Conservation (phyloP, 2,888 invertebrate species). For the Mallateleia sp. region DNA sequence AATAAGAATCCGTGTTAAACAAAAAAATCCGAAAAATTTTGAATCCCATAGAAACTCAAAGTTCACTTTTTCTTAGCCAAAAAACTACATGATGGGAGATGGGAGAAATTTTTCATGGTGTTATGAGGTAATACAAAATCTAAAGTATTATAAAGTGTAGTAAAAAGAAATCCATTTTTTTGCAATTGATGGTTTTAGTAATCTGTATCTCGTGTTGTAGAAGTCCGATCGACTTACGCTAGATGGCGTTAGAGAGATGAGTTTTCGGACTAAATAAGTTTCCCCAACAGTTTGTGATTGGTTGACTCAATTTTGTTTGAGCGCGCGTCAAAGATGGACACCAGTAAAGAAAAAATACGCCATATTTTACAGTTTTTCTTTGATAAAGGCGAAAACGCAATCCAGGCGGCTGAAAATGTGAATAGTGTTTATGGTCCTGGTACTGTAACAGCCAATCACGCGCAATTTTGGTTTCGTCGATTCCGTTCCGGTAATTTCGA, state of each 20-base stretch:
- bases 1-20: no score
- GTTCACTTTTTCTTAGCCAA: no score
- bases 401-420: constrained; percentile 25
- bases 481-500: constrained; percentile 34
- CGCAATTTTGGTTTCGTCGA: constrained; percentile 26
- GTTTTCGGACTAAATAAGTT: not conserved
- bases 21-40: no score
- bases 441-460: constrained; percentile 17
- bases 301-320: not conserved
- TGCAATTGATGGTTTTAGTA: no score
- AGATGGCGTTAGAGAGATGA: not conserved
- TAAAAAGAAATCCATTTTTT: no score
- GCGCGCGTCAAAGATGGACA: not conserved
- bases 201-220: no score
- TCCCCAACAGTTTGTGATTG: not conserved
- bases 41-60: no score
- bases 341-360: not conserved
- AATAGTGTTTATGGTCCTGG: constrained; percentile 23
- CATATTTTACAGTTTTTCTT: constrained; percentile 22
- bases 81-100: no score
- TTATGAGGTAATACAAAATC: no score
- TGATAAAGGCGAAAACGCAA: constrained; percentile 25
- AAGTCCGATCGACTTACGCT: not conserved
- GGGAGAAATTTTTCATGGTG: no score
- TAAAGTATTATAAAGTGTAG: no score